phyloP scores from a whole-genome alignment of 2,888 invertebrate species.

The Hedya salicella region DNA sequence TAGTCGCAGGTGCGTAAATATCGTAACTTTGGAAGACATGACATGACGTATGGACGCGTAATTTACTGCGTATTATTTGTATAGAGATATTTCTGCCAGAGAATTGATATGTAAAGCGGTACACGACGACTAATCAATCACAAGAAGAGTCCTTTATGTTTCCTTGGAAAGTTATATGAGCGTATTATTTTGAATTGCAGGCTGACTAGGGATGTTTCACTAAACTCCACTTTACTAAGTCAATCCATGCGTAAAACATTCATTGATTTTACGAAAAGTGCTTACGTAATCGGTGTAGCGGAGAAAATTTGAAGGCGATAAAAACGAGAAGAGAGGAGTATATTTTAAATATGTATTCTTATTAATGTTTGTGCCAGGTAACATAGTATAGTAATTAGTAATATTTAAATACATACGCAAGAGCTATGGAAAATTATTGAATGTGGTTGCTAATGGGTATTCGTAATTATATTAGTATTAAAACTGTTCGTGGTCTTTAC shows the following conservation, averaged over 20 bases:
- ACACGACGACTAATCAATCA: slow-evolving; percentile 14
- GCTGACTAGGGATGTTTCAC: neutral
- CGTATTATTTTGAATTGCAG: neutral
- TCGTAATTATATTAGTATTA: no score
- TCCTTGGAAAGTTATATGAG: neutral
- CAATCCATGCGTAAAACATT: neutral
- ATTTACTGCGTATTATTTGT: slow-evolving; percentile 40
- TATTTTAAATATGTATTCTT: no score
- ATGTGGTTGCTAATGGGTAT: no score
- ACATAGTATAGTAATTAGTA: no score
- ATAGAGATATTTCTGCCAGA: slow-evolving; percentile 21
- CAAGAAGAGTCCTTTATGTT: neutral
- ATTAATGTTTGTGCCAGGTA: no score
- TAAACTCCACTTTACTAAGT: neutral
- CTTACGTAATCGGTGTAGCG: neutral
- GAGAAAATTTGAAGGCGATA: neutral
- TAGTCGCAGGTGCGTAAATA: slow-evolving; percentile 41
- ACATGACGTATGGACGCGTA: slow-evolving; percentile 38
- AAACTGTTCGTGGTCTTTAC: no score
- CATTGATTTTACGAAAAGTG: neutral
- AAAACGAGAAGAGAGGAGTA: no score
- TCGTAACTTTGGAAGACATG: slow-evolving; percentile 37
- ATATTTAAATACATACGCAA: no score
- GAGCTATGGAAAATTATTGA: no score
- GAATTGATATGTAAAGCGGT: slow-evolving; percentile 14